A percentile compares a stretch with the other conserved stretches of the same genome.
Conservation (phyloP, 2,797 vertebrate genomes). For the Lepilemur septentrionalis region DNA sequence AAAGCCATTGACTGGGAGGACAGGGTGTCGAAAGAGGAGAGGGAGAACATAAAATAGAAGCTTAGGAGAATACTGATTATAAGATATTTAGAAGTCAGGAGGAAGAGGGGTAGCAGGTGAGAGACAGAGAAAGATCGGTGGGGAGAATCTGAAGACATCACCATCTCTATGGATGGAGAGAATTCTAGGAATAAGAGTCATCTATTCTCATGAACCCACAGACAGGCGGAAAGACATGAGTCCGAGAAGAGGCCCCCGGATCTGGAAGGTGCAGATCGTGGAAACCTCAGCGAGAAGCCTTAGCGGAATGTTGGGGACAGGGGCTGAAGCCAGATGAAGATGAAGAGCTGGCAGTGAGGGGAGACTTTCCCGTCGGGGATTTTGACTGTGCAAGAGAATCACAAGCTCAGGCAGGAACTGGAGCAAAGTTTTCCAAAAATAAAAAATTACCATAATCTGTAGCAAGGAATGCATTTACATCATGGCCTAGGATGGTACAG, state of each 20-base stretch:
- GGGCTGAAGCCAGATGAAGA: neutral
- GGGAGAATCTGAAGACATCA: neutral
- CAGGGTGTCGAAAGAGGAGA: neutral
- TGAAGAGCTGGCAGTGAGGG: neutral
- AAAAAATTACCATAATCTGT: neutral
- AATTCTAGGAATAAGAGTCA: neutral
- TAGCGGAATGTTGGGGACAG: accelerated
- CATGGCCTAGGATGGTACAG: neutral
- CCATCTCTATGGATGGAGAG: neutral
- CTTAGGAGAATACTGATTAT: neutral
- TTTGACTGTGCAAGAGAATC: neutral
- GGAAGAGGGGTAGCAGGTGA: neutral
- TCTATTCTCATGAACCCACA: neutral
- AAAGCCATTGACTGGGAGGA: neutral
- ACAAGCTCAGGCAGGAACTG: neutral
- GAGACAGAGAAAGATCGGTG: accelerated
- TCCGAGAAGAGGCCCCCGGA: neutral
- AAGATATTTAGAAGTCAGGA: neutral
- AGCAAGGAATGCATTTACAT: neutral
- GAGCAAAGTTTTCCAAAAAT: neutral
- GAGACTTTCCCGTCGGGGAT: neutral
- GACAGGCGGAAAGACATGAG: neutral
- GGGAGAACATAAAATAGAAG: neutral
- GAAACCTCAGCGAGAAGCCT: neutral
- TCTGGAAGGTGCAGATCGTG: neutral